Evolutionary conservation across 2,888 invertebrate species (phyloP).

Genomic region (Formica aserva): DNA sequence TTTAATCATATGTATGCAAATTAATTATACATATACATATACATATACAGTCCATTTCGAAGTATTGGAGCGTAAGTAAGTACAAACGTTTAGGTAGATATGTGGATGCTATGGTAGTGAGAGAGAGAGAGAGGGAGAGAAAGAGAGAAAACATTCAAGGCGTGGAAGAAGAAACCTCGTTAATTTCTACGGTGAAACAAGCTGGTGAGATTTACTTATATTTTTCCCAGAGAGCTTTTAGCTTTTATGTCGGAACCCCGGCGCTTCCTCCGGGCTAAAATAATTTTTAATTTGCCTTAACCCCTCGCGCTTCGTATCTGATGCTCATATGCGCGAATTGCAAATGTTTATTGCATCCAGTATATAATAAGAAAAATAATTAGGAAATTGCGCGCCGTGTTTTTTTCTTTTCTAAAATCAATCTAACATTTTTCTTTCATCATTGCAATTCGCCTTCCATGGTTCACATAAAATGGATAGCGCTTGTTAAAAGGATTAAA

Average conservation of each 20-base stretch:
- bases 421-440: slow-evolving; percentile 51
- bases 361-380: slow-evolving; percentile 74
- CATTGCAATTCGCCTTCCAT: slow-evolving; percentile 48
- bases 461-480: slow-evolving; percentile 43
- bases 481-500: slow-evolving; percentile 31
- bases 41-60: not conserved
- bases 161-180: slow-evolving; percentile 65
- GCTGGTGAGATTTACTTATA: slow-evolving; percentile 75
- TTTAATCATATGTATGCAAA: slow-evolving; percentile 25
- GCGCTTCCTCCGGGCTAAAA: not conserved
- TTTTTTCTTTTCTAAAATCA: slow-evolving; percentile 64
- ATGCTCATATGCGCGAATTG: slow-evolving; percentile 68
- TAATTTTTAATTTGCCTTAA: slow-evolving; percentile 10
- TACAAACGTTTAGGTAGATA: slow-evolving; percentile 7
- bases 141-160: slow-evolving; percentile 9
- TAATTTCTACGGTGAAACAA: slow-evolving; percentile 72
- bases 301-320: slow-evolving; percentile 24
- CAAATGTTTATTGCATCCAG: slow-evolving; percentile 76
- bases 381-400: slow-evolving; percentile 70
- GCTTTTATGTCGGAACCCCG: slow-evolving; percentile 52
- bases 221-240: slow-evolving; percentile 75
- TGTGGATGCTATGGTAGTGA: not conserved
- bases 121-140: not conserved
- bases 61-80: slow-evolving; percentile 2
- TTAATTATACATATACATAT: not conserved